A percentile compares a stretch with the other conserved stretches of the same genome.
These are phyloP conservation scores for Melolontha melolontha DNA, from an alignment of 2,888 invertebrate species.

Conservation along the genomic window DNA sequence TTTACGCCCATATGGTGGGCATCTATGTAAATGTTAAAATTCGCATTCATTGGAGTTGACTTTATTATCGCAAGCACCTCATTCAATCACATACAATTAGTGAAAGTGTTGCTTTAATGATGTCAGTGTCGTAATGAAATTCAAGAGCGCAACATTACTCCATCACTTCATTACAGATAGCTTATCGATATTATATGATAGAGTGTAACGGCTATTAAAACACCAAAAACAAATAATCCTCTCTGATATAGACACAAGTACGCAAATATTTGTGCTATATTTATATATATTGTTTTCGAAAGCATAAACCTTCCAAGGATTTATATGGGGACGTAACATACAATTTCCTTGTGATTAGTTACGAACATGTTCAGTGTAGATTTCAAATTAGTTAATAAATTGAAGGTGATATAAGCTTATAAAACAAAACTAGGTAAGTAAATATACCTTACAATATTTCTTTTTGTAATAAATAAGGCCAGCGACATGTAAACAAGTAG, in stretches of 20 bases:
- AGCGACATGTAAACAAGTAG: too few relatives aligned
- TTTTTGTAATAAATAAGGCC: too few relatives aligned
- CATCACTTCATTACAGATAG: constrained; percentile 17
- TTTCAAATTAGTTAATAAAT: too few relatives aligned
- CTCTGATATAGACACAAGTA: background rate
- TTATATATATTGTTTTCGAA: too few relatives aligned
- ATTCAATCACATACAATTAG: constrained; percentile 1
- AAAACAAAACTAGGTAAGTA: too few relatives aligned
- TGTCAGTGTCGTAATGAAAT: constrained; percentile 24
- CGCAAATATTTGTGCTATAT: background rate
- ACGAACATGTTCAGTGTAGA: too few relatives aligned
- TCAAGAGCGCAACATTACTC: constrained; percentile 22
- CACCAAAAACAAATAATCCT: background rate
- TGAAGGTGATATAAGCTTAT: too few relatives aligned
- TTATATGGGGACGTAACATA: too few relatives aligned
- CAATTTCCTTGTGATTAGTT: too few relatives aligned
- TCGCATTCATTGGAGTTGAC: constrained; percentile 1
- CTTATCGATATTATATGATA: constrained; percentile 7
- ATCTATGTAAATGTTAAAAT: constrained; percentile 1
- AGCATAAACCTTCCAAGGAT: too few relatives aligned
- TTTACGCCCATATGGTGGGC: background rate
- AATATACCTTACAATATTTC: too few relatives aligned
- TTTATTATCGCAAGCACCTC: background rate
- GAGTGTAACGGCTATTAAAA: constrained; percentile 3
- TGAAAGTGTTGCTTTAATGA: constrained; percentile 17